These are phyloP conservation scores for Andrena marginata DNA, from an alignment of 2,888 invertebrate genomes.

Conservation along the genomic window DNA sequence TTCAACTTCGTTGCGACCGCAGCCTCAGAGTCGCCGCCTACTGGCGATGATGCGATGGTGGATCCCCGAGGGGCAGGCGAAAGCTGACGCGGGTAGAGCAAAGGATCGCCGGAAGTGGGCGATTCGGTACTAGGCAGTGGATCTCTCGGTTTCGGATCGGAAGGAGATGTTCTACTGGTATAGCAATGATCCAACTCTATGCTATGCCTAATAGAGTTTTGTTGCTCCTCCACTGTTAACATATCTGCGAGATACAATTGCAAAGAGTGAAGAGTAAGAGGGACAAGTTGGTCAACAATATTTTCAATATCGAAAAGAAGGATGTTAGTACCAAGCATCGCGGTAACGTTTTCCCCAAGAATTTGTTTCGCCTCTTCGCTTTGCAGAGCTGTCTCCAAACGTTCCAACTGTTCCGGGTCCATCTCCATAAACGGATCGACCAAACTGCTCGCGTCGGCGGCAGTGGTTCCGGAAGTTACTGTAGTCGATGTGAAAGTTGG, in stretches of 20 bases:
- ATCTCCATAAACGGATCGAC: constrained; percentile 85
- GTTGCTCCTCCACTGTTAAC: constrained; percentile 86
- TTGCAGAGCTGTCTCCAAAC: constrained; percentile 86
- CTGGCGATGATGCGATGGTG: constrained; percentile 26
- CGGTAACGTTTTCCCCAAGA: constrained; percentile 85
- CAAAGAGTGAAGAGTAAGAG: neutral
- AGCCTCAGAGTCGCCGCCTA: constrained; percentile 41
- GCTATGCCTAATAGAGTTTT: constrained; percentile 86
- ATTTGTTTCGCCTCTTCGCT: constrained; percentile 86
- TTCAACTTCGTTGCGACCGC: constrained; percentile 61
- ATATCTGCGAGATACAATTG: constrained; percentile 79
- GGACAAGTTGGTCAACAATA: no score
- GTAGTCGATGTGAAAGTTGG: constrained; percentile 71
- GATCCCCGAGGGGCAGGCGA: constrained; percentile 42
- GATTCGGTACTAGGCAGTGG: constrained; percentile 77
- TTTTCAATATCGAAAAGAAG: constrained; percentile 6
- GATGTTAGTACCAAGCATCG: constrained; percentile 83
- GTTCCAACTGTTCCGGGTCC: constrained; percentile 86
- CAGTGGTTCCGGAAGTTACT: constrained; percentile 51
- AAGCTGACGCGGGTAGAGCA: constrained; percentile 56
- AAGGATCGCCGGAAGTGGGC: constrained; percentile 74
- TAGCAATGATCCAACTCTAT: constrained; percentile 93
- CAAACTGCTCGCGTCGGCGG: constrained; percentile 72
- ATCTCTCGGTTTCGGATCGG: constrained; percentile 87
- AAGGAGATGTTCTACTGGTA: constrained; percentile 86